Percentiles rank a stretch among this genome's conserved stretches.
phyloP scores from a whole-genome alignment of 2,888 invertebrate genomes.

The Tethea ocularis region DNA sequence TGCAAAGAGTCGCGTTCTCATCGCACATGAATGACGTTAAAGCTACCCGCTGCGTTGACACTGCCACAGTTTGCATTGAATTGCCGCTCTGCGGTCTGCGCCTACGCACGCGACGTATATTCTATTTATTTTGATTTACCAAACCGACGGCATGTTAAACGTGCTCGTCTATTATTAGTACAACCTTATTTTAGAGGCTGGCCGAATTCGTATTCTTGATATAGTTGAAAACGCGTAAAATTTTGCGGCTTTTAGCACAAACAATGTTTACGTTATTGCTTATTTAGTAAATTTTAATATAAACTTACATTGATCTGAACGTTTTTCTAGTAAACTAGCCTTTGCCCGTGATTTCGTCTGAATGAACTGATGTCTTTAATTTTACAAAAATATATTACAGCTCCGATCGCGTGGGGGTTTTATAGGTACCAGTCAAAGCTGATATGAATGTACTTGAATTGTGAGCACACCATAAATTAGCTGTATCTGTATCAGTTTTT shows the following conservation, averaged over 20 bases:
- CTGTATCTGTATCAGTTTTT: too few relatives aligned
- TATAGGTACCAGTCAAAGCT: too few relatives aligned
- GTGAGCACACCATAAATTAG: too few relatives aligned
- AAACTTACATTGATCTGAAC: too few relatives aligned
- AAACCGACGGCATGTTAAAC: slow-evolving; percentile 53
- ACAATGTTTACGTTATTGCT: slow-evolving; percentile 12
- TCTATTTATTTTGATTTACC: slow-evolving; percentile 66
- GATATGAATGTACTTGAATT: too few relatives aligned
- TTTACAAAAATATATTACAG: too few relatives aligned
- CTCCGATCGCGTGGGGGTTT: too few relatives aligned
- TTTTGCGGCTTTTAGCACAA: slow-evolving; percentile 16
- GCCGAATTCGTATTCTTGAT: slow-evolving; percentile 19
- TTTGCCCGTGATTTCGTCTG: too few relatives aligned
- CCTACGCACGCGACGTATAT: slow-evolving; percentile 42
- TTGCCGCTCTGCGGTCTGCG: slow-evolving; percentile 22
- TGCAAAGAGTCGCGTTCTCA: too few relatives aligned
- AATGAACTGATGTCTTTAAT: too few relatives aligned
- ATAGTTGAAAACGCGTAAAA: slow-evolving; percentile 9
- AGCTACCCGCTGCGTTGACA: background rate
- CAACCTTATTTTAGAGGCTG: slow-evolving; percentile 63
- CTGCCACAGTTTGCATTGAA: slow-evolving; percentile 1
- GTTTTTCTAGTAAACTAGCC: too few relatives aligned
- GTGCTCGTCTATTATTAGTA: slow-evolving; percentile 57
- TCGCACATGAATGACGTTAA: background rate
- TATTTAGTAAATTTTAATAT: background rate